Base-by-base conservation (phyloP, 2,797 vertebrate genomes). In the Alectoris magna region DNA sequence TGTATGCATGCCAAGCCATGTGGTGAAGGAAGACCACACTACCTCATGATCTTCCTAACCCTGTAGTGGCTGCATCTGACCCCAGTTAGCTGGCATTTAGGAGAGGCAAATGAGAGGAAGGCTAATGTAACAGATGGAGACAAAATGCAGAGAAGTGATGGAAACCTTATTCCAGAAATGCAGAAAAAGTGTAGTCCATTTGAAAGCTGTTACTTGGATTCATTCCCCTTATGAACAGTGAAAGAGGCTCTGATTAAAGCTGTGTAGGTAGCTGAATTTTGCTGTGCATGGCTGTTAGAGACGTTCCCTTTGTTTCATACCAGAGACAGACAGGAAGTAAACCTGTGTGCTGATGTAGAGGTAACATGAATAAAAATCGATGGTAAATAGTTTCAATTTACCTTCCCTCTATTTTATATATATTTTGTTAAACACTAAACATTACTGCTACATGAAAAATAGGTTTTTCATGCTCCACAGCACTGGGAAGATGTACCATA, bases 231-330 rank as follows among this genome's bases (percentile, higher is more conserved):
- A 77, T 3, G 24, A 89, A 24, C 16, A 63, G n/a, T 72, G 79
- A 84, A 94, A 92, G 76, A 81, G 86, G 72, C 84, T 93, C 58
- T 91, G 89, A 93, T 78, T 86, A 92, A 90, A 88, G 73, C 48
- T 88, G 82, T 89, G 84, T 84, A 88, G 88, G 87, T 93, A 73
- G 79, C 36, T 88, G 82, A 87, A 81, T 92, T 93, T 64, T 93
- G 39, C 63, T 89, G 43, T 67, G 31, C 55, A 26, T 48, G 69
- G 34, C 43, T 89, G 18, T 41, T 59, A 78, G 31, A 93, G n/a
- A 49, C 56, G 66, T 2, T 83, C 15, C 48, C 12, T 83, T 78
- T 78, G 27, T 87, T 79, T 87, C 51, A 21, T 22, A 59, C 2
- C 27, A 73, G 41, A 67, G 23, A 76, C 31, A 79, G 26, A 46